Evolutionary conservation across 2,797 vertebrate species (phyloP).

Genomic region (Mastacembelus armatus): DNA sequence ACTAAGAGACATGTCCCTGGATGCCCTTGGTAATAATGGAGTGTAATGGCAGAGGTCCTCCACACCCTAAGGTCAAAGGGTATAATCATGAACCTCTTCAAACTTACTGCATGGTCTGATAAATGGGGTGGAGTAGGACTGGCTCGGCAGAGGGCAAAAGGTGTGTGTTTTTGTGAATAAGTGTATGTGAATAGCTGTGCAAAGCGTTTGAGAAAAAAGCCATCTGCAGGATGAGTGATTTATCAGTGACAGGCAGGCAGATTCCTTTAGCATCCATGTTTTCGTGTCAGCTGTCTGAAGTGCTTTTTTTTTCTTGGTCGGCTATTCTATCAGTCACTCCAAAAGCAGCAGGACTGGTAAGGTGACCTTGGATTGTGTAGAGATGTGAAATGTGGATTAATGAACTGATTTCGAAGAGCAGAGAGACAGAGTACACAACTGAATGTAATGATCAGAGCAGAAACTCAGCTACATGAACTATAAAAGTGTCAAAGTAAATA

Average conservation of each 20-base stretch:
- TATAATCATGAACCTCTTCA: conserved; percentile 46
- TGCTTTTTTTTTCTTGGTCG: too few species aligned
- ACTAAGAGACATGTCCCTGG: conserved; percentile 66
- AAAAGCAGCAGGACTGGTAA: conserved; percentile 16
- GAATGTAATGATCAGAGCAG: conserved; percentile 40
- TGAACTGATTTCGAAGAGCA: conserved; percentile 39
- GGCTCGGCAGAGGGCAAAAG: not conserved
- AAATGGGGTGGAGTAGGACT: not conserved
- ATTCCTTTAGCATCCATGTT: conserved; percentile 32
- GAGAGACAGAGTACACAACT: not conserved
- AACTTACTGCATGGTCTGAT: conserved; percentile 28
- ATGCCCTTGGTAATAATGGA: conserved; percentile 78
- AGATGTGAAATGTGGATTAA: conserved; percentile 56
- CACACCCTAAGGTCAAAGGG: conserved; percentile 59
- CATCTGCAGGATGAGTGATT: conserved; percentile 41
- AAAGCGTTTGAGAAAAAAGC: not conserved
- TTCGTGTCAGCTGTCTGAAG: conserved; percentile 28
- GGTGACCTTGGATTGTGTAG: conserved; percentile 62
- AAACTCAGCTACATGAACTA: conserved; percentile 40
- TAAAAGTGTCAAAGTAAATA: conserved; percentile 30
- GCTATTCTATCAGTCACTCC: conserved; percentile 27
- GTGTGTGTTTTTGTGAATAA: conserved; percentile 6
- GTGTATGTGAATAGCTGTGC: not conserved
- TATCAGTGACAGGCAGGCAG: conserved; percentile 62
- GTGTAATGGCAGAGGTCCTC: conserved; percentile 62